A percentile compares a stretch with the other conserved stretches of the same genome.
These are phyloP conservation scores for Daboia siamensis DNA, from an alignment of 2,113 vertebrate genomes.

Conservation along the genomic window DNA sequence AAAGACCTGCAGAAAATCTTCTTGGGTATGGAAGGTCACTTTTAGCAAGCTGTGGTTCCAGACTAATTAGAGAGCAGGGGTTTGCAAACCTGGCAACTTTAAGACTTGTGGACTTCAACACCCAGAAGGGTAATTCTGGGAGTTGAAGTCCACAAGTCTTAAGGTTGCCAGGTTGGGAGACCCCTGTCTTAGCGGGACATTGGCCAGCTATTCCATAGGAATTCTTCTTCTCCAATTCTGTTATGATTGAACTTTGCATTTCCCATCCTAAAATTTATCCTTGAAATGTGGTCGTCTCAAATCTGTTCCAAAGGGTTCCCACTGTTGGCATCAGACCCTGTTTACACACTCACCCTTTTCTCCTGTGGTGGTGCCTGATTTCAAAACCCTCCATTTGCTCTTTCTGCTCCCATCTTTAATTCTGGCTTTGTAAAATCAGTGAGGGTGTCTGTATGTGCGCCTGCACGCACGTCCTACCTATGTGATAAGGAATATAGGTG, in stretches of 20 bases:
- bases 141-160: not conserved
- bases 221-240: not conserved
- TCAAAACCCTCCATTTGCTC: not conserved
- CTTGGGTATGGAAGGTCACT: not conserved
- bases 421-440: not conserved
- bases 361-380: not conserved
- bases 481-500: not conserved
- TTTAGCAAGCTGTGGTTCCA: not conserved
- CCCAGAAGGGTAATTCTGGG: not conserved
- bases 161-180: not conserved
- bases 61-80: not conserved
- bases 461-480: not conserved
- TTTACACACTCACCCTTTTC: not conserved
- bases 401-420: not conserved
- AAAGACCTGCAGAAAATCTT: not conserved
- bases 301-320: not conserved
- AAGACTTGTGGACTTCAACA: not conserved
- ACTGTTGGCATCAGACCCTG: not conserved
- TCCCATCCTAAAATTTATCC: not conserved
- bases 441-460: not conserved
- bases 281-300: not conserved
- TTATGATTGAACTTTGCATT: not conserved
- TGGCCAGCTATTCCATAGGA: not conserved
- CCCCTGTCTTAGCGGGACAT: not conserved
- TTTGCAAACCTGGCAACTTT: not conserved